phyloP scores from a whole-genome alignment of 1,140 invertebrate species.

The Harlomillsia oculata region DNA sequence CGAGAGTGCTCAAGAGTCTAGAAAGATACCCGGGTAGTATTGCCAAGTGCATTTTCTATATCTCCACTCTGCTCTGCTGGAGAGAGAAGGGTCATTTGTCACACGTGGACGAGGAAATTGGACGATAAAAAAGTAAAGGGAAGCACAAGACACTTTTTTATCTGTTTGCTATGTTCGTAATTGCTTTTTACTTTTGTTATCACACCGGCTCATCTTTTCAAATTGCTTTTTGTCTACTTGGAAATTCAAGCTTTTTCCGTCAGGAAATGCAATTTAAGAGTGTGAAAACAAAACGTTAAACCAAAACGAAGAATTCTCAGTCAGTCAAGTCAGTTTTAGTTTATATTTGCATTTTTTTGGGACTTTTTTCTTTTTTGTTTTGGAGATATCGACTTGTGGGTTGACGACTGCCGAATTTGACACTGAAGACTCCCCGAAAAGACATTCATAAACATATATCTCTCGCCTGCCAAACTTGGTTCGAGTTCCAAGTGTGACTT shows the following conservation, averaged over 20 bases:
- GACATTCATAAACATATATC: conserved; percentile 16
- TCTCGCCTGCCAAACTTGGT: too few relatives aligned
- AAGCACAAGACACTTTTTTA: conserved; percentile 22
- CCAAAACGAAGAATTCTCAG: too few relatives aligned
- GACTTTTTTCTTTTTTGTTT: too few relatives aligned
- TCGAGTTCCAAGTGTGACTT: too few relatives aligned
- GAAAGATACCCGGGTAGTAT: too few relatives aligned
- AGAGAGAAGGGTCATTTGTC: conserved; percentile 17
- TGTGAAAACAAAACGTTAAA: too few relatives aligned
- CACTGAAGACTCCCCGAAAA: conserved; percentile 1
- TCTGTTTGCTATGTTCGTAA: conserved; percentile 20
- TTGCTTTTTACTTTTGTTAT: conserved; percentile 30
- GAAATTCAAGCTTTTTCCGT: background rate
- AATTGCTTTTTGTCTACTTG: conserved; percentile 17
- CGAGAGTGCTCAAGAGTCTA: background rate
- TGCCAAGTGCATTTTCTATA: too few relatives aligned
- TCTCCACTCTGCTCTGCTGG: too few relatives aligned
- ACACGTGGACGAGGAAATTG: conserved; percentile 23
- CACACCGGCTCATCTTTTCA: conserved; percentile 13
- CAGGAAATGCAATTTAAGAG: background rate
- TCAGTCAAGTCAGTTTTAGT: too few relatives aligned
- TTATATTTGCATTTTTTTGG: too few relatives aligned
- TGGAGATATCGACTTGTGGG: conserved; percentile 3
- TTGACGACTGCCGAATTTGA: conserved; percentile 17
- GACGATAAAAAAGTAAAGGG: conserved; percentile 16